phyloP scores from a whole-genome alignment of 92 coral and sea anemone species.

The Palythoa grandiflora region DNA sequence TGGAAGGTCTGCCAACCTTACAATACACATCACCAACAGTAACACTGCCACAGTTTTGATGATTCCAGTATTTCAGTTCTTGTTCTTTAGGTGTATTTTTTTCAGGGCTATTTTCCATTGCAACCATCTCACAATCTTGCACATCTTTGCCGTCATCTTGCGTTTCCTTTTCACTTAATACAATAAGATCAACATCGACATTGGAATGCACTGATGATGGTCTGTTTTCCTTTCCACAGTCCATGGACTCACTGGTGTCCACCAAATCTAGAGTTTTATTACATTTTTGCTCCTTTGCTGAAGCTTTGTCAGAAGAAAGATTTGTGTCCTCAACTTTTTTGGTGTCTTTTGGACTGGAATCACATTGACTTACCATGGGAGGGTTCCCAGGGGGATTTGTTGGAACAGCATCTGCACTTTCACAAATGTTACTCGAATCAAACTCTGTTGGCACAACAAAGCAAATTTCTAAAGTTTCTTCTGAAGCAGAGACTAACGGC shows the following conservation, averaged over 20 bases:
- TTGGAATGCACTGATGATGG: slow-evolving; percentile 22
- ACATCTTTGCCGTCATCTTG: background rate
- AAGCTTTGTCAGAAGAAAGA: background rate
- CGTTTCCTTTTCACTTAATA: background rate
- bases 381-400: background rate
- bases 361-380: background rate
- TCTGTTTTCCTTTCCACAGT: slow-evolving; percentile 42
- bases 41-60: slow-evolving; percentile 73
- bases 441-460: slow-evolving; percentile 73
- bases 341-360: slow-evolving; percentile 9
- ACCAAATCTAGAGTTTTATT: background rate
- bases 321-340: background rate
- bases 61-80: slow-evolving; percentile 71
- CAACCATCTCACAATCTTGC: slow-evolving; percentile 11
- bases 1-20: slow-evolving; percentile 84
- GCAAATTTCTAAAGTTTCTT: slow-evolving; percentile 60
- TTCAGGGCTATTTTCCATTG: background rate
- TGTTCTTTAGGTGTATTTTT: background rate
- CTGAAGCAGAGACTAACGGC: slow-evolving; percentile 65
- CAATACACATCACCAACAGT: slow-evolving; percentile 92
- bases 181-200: slow-evolving; percentile 2
- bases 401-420: background rate
- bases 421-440: background rate
- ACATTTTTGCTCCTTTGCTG: background rate
- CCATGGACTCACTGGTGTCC: slow-evolving; percentile 20